phyloP scores from a whole-genome alignment of 2,888 invertebrate genomes.

The Sympetrum striolatum region DNA sequence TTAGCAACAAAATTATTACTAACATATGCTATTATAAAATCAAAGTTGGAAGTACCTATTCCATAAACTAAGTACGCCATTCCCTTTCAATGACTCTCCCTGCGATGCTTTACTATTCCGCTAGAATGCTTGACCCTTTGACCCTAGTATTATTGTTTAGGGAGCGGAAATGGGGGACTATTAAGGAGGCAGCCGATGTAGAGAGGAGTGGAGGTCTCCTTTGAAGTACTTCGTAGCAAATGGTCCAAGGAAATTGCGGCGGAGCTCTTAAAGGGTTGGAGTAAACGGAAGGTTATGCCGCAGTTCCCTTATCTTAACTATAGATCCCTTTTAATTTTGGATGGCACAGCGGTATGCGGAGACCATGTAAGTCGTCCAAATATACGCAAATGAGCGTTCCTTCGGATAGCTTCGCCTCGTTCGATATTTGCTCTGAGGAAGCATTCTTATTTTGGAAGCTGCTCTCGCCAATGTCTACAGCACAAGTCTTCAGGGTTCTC shows the following conservation, averaged over 20 bases:
- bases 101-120: neutral
- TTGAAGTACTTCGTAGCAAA: conserved; percentile 1
- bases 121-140: conserved; percentile 30
- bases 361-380: neutral
- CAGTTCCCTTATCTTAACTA: conserved; percentile 34
- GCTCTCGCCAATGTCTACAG: no score
- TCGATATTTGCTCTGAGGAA: neutral
- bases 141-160: conserved; percentile 31
- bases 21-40: no score
- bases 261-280: conserved; percentile 8
- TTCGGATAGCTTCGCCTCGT: neutral
- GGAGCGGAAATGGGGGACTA: neutral
- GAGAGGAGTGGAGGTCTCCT: neutral
- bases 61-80: no score
- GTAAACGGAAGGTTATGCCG: conserved; percentile 35
- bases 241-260: conserved; percentile 40
- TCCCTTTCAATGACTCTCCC: neutral
- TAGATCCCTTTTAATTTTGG: conserved; percentile 30
- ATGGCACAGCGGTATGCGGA: neutral
- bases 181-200: neutral
- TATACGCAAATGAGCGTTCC: neutral
- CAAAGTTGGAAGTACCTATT: no score
- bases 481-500: no score
- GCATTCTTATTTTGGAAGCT: neutral
- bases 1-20: no score